Base-by-base conservation (phyloP, 2,888 invertebrate genomes). In the Lithodes maja region DNA sequence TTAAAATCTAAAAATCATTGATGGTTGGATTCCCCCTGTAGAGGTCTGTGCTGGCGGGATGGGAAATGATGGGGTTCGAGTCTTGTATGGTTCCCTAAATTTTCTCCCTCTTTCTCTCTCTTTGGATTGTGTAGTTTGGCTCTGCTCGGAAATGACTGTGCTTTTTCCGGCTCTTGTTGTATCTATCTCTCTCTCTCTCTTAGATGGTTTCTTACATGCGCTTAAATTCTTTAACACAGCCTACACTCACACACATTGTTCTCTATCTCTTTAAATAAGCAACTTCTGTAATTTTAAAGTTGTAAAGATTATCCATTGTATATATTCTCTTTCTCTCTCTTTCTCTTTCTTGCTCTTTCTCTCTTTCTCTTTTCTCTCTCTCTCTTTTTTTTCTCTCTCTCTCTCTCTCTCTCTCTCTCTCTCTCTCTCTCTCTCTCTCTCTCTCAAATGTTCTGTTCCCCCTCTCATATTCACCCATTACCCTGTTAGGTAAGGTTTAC, bases 341-440 rank as follows among this genome's bases (percentile, higher is more conserved):
- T 75, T 75, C 49, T 69, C 68, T 49, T n/a, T 15, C 17, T 82
- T 68, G 33, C 82, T 49, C 49, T 69, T 1, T 61, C 33, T 33
- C n/a, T n/a, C 69, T 0, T 1, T 1, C 0, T 15, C 50, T 50
- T 33, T 49, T 17, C 3, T 69, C 49, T 49, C 69, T 33, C 33
- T 68, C 9, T 12, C 61, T 15, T 33, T 7, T 85, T 15, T 61
- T 49, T 53, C 54, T 61, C 55, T 50, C 86, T 49, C 75, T 75
- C 83, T 77, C 84, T 77, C 86, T 52, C 75, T 86, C 80, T 79
- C 71, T 80, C 79, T 79, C 79, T 79, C 85, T 79, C 80, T 69
- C 86, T 49, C 75, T 75, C 83, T 77, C 84, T 77, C 86, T 52
- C 75, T 86, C 80, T 79, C 71, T 80, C 79, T 79, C 79, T 79